Evolutionary conservation across 2,113 vertebrate genomes (phyloP), one percentile per base, ranked within the genome.

Genomic region (Sapajus apella): DNA sequence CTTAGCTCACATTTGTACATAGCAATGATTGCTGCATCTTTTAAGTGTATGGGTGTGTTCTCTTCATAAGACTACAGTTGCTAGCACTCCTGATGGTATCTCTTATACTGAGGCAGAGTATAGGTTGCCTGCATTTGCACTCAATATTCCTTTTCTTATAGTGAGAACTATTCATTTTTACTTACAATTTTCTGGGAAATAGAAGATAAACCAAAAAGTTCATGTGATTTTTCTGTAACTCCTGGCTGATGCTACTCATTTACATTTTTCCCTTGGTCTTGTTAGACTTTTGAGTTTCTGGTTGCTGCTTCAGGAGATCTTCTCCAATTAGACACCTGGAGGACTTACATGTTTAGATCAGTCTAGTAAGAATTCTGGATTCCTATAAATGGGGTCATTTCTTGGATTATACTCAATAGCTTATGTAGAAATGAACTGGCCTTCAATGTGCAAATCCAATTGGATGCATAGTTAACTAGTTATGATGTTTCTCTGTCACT

Each of bases 241-340:
- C 18, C 21, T 73, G 37, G 30, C 2, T 72, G 87, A 20, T 91
- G 11, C 56, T 87, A n/a, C 21, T 83, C 21, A 35, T 47, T 87
- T 77, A 45, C 30, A 12, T 82, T 87, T 95, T 47, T 3, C 2
- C 14, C 18, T 73, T 45, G 27, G 4, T 91, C 9, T 21, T 77
- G 16, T 56, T 21, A 76, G 52, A 87, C n/a, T 58, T 95, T 96
- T 83, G 27, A 90, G 6, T 84, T 92, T 97, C 18, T 87, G 80
- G 35, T 72, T 96, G 35, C 27, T 92, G 47, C 23, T 58, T 56
- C 76, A 87, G 40, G 45, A 7, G 6, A 79, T 77, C 25, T 58
- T 79, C 40, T 91, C 27, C 82, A 12, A 17, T 75, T 16, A 75
- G n/a, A 80, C 21, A 56, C 32, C 1, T 92, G 10, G 58, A 82